A percentile compares a stretch with the other conserved stretches of the same genome.
phyloP scores from a whole-genome alignment of 1,140 invertebrate species.

The Parasteatoda tepidariorum region DNA sequence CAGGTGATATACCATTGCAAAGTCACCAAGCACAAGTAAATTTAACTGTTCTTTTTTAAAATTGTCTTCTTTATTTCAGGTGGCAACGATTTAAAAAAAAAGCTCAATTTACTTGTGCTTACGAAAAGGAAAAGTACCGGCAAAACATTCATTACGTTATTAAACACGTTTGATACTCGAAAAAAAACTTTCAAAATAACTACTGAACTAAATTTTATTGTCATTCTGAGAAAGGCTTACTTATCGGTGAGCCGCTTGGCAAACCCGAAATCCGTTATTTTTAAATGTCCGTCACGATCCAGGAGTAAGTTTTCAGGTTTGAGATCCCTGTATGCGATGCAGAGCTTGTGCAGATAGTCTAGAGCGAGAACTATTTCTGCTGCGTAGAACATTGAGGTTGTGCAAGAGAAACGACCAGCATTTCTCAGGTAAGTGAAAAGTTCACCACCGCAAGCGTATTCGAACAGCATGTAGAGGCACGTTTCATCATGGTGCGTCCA shows the following conservation, averaged over 20 bases:
- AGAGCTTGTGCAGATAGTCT: constrained; percentile 90
- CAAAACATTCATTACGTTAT: too few species aligned
- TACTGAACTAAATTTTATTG: neutral
- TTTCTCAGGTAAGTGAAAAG: constrained; percentile 94
- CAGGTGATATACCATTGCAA: too few species aligned
- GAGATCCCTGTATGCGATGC: constrained; percentile 83
- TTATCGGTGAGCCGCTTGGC: constrained; percentile 91
- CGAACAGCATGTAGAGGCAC: constrained; percentile 93
- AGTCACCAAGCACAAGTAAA: too few species aligned
- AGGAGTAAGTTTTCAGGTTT: constrained; percentile 95
- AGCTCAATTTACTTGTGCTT: too few species aligned
- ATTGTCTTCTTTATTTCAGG: too few species aligned
- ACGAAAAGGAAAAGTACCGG: too few species aligned
- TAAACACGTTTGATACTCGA: too few species aligned
- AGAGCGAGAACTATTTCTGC: constrained; percentile 93
- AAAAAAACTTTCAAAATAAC: neutral
- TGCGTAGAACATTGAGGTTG: constrained; percentile 92
- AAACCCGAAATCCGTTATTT: constrained; percentile 98
- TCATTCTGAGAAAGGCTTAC: constrained; percentile 65
- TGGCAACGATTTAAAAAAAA: too few species aligned
- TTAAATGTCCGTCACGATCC: constrained; percentile 91
- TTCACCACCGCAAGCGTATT: constrained; percentile 95
- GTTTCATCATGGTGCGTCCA: constrained; percentile 90
- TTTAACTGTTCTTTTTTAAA: too few species aligned
- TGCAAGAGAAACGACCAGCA: constrained; percentile 87